phyloP scores from a whole-genome alignment of 2,797 vertebrate genomes.

The Sebastolobus alascanus region DNA sequence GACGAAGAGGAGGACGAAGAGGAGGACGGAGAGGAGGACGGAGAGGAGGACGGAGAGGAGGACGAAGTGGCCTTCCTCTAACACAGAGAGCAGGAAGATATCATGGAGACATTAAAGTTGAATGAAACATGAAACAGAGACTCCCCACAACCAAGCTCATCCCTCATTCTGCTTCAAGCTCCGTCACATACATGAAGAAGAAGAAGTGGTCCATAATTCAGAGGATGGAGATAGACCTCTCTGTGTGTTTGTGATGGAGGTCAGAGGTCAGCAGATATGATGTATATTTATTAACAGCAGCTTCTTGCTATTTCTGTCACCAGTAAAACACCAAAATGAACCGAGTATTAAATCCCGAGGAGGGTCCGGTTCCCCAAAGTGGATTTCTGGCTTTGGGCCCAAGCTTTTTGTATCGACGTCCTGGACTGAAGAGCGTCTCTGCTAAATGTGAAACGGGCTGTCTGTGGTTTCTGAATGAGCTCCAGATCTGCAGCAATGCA shows the following conservation, averaged over 20 bases:
- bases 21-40: background rate
- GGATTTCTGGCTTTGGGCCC: slow-evolving; percentile 50
- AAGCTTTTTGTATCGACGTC: slow-evolving; percentile 27
- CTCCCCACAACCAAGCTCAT: background rate
- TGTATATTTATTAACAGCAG: background rate
- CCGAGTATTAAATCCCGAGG: background rate
- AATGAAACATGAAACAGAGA: slow-evolving; percentile 12
- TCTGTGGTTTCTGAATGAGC: background rate
- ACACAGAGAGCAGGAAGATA: no score
- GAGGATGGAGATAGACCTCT: background rate
- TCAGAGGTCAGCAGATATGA: background rate
- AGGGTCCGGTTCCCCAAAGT: slow-evolving; percentile 45
- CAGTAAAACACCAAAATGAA: background rate
- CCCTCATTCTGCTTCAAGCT: slow-evolving; percentile 24
- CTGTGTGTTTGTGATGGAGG: background rate
- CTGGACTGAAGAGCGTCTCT: background rate
- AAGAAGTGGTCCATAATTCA: background rate
- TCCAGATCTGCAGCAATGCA: slow-evolving; percentile 40
- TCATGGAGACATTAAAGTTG: slow-evolving; percentile 16
- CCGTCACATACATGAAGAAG: no score
- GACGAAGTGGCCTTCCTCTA: no score
- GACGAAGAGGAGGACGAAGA: background rate
- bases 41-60: background rate
- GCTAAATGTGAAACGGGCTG: background rate
- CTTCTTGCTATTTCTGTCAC: background rate